phyloP scores from a whole-genome alignment of 2,888 invertebrate genomes.

The Phorcus lineatus region DNA sequence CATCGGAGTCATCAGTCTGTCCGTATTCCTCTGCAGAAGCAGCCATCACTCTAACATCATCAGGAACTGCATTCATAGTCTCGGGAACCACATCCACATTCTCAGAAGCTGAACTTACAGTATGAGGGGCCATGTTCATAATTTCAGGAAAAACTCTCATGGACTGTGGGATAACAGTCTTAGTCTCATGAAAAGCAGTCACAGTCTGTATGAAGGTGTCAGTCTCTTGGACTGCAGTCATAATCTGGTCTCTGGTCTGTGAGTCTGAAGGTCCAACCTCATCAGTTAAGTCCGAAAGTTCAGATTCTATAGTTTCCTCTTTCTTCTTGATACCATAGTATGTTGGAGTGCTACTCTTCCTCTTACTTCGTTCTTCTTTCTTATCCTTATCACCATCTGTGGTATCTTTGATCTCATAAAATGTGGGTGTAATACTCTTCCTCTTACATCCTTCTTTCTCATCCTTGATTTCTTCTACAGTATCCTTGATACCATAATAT shows the following conservation, averaged over 20 bases:
- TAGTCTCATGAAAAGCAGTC: not conserved
- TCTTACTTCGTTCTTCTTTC: not conserved
- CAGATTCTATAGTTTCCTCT: not conserved
- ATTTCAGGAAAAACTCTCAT: too few relatives aligned
- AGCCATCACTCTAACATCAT: slow-evolving; percentile 12
- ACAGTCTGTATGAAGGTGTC: not conserved
- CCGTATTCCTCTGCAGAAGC: not conserved
- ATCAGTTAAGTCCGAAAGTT: too few relatives aligned
- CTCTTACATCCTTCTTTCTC: not conserved
- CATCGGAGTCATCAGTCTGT: not conserved
- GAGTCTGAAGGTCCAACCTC: not conserved
- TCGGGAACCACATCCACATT: too few relatives aligned
- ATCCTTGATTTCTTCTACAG: not conserved
- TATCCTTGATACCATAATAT: not conserved
- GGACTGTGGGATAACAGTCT: not conserved
- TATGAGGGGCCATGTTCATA: too few relatives aligned
- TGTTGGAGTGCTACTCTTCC: not conserved
- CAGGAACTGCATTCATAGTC: not conserved
- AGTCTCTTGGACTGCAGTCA: not conserved
- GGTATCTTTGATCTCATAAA: not conserved
- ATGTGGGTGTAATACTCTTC: not conserved
- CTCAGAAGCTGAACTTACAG: too few relatives aligned
- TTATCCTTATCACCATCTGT: not conserved
- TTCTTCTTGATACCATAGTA: slow-evolving; percentile 6
- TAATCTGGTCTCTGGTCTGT: not conserved